Percentiles rank a stretch among this genome's conserved stretches.
Evolutionary conservation across 2,888 invertebrate genomes (phyloP).

Genomic region (Rhagonycha fulva): DNA sequence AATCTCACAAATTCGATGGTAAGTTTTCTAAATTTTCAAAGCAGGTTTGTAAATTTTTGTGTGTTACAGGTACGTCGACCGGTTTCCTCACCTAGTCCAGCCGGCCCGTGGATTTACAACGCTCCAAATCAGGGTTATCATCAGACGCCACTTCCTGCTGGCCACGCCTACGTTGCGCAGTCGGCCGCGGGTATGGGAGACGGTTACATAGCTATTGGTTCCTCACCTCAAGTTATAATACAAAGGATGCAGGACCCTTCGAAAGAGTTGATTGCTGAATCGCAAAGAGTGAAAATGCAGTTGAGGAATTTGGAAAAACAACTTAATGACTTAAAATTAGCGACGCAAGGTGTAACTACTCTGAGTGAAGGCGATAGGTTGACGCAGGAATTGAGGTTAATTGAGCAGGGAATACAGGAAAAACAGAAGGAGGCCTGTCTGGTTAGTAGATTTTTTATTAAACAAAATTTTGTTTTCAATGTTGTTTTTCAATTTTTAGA

Average conservation of each 20-base stretch:
- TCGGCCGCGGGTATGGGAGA: slow-evolving; percentile 52
- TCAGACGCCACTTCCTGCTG: slow-evolving; percentile 44
- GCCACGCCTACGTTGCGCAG: slow-evolving; percentile 43
- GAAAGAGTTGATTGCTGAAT: slow-evolving; percentile 59
- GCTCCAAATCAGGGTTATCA: slow-evolving; percentile 43
- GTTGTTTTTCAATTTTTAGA: slow-evolving; percentile 40
- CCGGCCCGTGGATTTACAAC: slow-evolving; percentile 57
- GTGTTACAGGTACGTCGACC: slow-evolving; percentile 52
- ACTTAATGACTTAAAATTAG: slow-evolving; percentile 64
- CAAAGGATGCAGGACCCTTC: slow-evolving; percentile 52
- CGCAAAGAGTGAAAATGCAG: slow-evolving; percentile 64
- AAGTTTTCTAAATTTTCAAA: slow-evolving; percentile 24
- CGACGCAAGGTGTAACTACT: slow-evolving; percentile 59
- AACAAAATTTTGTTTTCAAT: neutral
- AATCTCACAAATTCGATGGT: slow-evolving; percentile 47
- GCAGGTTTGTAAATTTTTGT: neutral
- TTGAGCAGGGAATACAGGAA: slow-evolving; percentile 66
- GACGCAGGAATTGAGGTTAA: slow-evolving; percentile 63
- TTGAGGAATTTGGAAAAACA: slow-evolving; percentile 64
- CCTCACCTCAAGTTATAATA: slow-evolving; percentile 48
- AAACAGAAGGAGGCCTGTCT: slow-evolving; percentile 63
- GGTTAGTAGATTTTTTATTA: slow-evolving; percentile 41
- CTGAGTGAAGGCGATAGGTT: slow-evolving; percentile 62
- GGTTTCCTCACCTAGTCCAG: slow-evolving; percentile 55
- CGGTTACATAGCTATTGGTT: slow-evolving; percentile 57